phyloP scores from a whole-genome alignment of 2,113 vertebrate genomes.

The Apodemus speciosus region DNA sequence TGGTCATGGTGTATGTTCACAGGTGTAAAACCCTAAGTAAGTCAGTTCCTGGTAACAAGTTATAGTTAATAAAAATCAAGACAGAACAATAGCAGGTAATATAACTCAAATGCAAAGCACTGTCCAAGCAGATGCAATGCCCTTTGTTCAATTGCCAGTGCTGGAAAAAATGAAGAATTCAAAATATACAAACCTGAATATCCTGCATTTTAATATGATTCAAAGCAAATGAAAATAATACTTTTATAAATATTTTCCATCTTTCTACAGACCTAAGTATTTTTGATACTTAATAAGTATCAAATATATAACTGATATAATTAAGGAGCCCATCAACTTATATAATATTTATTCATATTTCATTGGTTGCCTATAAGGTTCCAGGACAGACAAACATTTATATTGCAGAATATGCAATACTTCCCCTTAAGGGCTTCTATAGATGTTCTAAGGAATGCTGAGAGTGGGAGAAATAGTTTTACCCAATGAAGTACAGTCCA shows the following conservation, averaged over 20 bases:
- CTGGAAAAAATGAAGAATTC: neutral
- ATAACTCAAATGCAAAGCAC: neutral
- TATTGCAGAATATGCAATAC: neutral
- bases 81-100: neutral
- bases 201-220: constrained; percentile 2
- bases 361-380: neutral
- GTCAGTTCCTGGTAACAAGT: neutral
- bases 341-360: neutral
- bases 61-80: constrained; percentile 38
- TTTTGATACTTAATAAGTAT: neutral
- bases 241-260: neutral
- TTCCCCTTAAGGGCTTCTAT: neutral
- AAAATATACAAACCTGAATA: neutral
- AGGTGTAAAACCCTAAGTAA: no score
- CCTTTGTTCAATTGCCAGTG: no score
- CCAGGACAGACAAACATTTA: neutral
- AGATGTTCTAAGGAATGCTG: neutral
- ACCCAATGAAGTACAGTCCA: neutral
- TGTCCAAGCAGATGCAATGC: neutral
- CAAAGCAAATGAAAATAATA: constrained; percentile 15
- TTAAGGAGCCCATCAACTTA: neutral
- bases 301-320: neutral
- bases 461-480: neutral
- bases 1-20: no score
- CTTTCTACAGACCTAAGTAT: neutral